Conservation (phyloP, 2,888 invertebrate genomes). For the Sycophila texana region DNA sequence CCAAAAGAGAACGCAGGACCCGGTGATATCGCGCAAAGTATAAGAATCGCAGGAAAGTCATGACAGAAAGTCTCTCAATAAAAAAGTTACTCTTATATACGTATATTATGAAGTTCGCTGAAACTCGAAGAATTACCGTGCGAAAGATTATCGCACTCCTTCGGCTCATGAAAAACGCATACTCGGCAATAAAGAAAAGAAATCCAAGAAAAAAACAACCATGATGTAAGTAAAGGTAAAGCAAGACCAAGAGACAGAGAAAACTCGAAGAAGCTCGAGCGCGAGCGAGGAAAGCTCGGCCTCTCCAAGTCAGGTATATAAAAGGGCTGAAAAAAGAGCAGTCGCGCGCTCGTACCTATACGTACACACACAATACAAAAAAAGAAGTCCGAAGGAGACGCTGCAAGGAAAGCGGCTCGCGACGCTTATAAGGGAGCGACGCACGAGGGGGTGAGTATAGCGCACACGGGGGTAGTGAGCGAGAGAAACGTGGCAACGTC, state of each 20-base stretch:
- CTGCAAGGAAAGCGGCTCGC: background rate
- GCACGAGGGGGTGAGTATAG: background rate
- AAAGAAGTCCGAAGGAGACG: slow-evolving; percentile 5
- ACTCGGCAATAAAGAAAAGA: no score
- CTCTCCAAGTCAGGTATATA: background rate
- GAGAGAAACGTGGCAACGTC: slow-evolving; percentile 57
- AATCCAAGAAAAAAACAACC: no score
- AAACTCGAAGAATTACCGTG: slow-evolving; percentile 11
- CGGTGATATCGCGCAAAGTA: no score
- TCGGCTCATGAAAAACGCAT: no score
- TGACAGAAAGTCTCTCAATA: no score
- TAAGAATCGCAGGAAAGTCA: no score
- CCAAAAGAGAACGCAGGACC: no score
- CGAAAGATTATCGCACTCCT: background rate
- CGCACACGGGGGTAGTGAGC: background rate
- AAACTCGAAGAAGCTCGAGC: background rate
- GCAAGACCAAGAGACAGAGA: background rate
- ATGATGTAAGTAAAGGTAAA: background rate
- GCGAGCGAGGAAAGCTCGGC: background rate
- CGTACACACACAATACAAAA: background rate
- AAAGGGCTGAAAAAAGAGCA: slow-evolving; percentile 10
- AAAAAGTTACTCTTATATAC: no score
- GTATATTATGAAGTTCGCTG: background rate
- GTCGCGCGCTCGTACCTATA: background rate
- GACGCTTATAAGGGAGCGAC: background rate